Percentiles rank a stretch among this genome's conserved stretches.
Conservation (phyloP, 2,888 invertebrate genomes). For the Rotaria sp. region DNA sequence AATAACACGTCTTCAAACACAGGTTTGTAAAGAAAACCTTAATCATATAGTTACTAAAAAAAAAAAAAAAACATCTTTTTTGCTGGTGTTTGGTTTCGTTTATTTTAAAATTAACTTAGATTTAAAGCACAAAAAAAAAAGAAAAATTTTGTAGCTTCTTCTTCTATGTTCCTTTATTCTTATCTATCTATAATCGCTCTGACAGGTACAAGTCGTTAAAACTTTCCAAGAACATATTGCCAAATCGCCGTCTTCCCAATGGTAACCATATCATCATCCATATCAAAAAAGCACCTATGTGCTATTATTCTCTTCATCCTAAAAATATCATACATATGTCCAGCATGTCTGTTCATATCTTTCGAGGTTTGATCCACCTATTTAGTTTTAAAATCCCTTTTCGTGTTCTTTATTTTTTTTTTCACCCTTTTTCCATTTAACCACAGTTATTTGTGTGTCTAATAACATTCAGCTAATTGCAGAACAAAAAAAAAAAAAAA, state of each 20-base stretch:
- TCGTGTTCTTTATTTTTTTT: background rate
- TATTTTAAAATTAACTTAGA: too few species aligned
- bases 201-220: slow-evolving; percentile 41
- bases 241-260: slow-evolving; percentile 41
- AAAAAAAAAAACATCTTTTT: background rate
- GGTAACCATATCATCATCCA: slow-evolving; percentile 30
- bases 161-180: background rate
- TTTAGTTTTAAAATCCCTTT: background rate
- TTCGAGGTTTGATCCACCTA: background rate
- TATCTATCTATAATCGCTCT: background rate
- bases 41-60: too few species aligned
- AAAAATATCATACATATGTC: background rate
- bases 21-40: slow-evolving; percentile 53
- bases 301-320: background rate
- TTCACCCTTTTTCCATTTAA: background rate
- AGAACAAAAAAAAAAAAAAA: too few species aligned
- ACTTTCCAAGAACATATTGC: slow-evolving; percentile 41
- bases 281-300: background rate
- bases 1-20: slow-evolving; percentile 68
- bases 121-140: background rate
- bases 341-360: background rate
- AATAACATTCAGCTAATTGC: background rate
- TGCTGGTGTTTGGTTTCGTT: background rate
- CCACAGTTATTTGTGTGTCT: background rate
- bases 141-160: background rate